Evolutionary conservation across 2,888 invertebrate genomes (phyloP), one percentile per base, ranked within the genome.

Genomic region (Polymixis flavicincta): DNA sequence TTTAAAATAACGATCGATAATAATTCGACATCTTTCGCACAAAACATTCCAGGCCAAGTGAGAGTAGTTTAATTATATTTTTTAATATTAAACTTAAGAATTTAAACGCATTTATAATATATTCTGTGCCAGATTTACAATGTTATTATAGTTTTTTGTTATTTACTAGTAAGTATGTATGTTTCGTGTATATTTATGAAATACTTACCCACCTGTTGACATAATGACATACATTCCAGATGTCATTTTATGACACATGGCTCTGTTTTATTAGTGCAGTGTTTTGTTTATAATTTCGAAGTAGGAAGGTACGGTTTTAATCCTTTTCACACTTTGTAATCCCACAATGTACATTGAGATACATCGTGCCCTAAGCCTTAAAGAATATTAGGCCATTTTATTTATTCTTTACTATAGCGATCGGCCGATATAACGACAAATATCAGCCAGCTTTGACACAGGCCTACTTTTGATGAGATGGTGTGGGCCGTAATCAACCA

Each of bases 21-120:
- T 83, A 76, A 64, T 84, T 83, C 72, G 61, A 83, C 67, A 77
- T 72, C 25, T 71, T 82, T 85, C 86, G 90, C 90, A 90, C 89
- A 90, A 90, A 84, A 84, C 88, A 89, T 90, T 90, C 89, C 90
- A 85, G 80, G 87, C 86, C 88, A 86, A 89, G 87, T 90, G 84
- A 88, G 87, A 89, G 72, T 85, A 86, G 84, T 80, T 68, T 85
- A 87, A 86, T 84, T 85, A 84, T 89, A 87, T 81, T 87, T 88
- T 85, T 80, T 76, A 71, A 69, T 37, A 65, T 71, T 74, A 69
- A 71, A 54, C 50, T 71, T 84, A 84, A 80, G 86, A 65, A 50
- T 80, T 75, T 11, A 60, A 63, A 64, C 73, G 72, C 64, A 73
- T 85, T 80, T 76, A 71, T 72, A 68, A 68, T 59, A 54, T 65